Conservation (phyloP, 2,797 vertebrate species). For the Todus mexicanus region DNA sequence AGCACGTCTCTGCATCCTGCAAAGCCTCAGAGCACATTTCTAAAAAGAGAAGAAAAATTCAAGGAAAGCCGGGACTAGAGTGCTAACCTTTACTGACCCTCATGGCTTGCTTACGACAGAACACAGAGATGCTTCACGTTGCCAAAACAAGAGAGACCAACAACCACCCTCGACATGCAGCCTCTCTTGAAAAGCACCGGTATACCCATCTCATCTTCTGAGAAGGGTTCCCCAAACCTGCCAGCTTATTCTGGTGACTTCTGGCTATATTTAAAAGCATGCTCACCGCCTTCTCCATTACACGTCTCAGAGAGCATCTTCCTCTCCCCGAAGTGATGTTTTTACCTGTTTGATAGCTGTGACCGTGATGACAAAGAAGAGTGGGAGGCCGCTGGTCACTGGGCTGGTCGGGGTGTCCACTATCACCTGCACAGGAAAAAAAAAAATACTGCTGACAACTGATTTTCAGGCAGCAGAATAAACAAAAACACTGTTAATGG, state of each 20-base stretch:
- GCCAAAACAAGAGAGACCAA: not conserved
- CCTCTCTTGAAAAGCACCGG: not conserved
- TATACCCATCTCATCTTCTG: fast-evolving
- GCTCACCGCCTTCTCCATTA: not conserved
- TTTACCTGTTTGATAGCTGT: conserved; percentile 97
- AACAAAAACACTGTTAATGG: not conserved
- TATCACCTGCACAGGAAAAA: conserved; percentile 82
- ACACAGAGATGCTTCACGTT: not conserved
- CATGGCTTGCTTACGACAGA: not conserved
- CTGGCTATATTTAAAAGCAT: not conserved
- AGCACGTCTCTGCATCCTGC: not conserved
- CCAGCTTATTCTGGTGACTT: not conserved
- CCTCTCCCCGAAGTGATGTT: not conserved
- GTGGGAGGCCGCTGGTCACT: conserved; percentile 95
- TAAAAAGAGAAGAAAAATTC: not conserved
- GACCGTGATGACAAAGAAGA: conserved; percentile 98
- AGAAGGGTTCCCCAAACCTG: not conserved
- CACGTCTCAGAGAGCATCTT: not conserved
- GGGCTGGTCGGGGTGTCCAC: conserved; percentile 99
- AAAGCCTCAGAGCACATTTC: not conserved
- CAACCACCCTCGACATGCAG: not conserved
- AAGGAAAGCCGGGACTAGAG: not conserved
- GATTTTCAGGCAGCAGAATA: not conserved
- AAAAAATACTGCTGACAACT: not conserved
- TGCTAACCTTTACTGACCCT: not conserved